These are phyloP conservation scores for Neolamprologus cancellatus DNA, from an alignment of 2,113 vertebrate genomes.

Conservation along the genomic window DNA sequence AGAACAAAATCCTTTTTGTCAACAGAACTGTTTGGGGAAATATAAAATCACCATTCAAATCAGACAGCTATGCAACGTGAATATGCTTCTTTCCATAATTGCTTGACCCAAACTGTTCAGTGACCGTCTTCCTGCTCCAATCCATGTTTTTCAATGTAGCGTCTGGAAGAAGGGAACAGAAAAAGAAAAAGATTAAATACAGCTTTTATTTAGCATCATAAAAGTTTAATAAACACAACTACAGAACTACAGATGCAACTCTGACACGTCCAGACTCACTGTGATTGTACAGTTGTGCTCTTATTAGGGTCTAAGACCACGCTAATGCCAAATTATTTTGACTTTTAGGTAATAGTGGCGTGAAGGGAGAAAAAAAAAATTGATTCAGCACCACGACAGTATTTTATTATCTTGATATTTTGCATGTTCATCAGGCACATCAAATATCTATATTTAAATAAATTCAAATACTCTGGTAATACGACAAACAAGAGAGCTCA, in stretches of 20 bases:
- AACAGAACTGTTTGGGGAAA: conserved; percentile 45
- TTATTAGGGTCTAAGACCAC: not conserved
- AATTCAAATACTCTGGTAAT: not conserved
- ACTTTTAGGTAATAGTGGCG: not conserved
- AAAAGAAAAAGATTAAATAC: not conserved
- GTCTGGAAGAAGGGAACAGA: conserved; percentile 34
- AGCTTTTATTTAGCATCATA: not conserved
- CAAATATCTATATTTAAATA: not conserved
- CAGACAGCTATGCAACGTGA: conserved; percentile 38
- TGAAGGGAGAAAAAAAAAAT: not conserved
- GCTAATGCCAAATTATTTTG: not conserved
- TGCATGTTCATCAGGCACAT: not conserved
- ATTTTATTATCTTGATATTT: not conserved
- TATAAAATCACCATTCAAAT: conserved; percentile 58
- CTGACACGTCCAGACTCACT: not conserved
- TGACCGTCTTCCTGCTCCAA: conserved; percentile 58
- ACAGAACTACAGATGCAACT: not conserved
- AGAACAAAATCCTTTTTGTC: conserved; percentile 25
- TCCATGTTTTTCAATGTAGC: conserved; percentile 74
- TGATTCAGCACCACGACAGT: not conserved
- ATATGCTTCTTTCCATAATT: conserved; percentile 29
- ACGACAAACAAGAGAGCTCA: not conserved
- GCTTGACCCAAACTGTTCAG: conserved; percentile 51
- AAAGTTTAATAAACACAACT: not conserved
- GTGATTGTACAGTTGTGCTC: not conserved